Base-by-base conservation (phyloP, 1,140 invertebrate genomes). In the Drosophila bipectinata region DNA sequence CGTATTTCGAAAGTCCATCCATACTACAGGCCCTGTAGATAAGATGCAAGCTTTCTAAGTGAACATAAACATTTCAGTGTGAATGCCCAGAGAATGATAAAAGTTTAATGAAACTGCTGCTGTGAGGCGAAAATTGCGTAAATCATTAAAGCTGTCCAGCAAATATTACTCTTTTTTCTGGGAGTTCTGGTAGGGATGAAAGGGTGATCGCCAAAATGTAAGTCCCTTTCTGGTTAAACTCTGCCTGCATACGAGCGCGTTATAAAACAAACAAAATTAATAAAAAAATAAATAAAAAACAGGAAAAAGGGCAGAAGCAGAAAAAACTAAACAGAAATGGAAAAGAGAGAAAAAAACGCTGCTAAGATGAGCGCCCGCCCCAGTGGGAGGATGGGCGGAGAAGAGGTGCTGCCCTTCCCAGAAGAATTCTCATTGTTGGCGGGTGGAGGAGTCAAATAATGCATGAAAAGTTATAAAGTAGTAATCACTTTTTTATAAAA, bases 401-500 rank as follows among this genome's bases (percentile, higher is more conserved):
- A 28, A 28, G 26, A 28, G 26, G 6, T 7, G 5, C 26, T 7
- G 4, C 26, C 26, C 26, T 28, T 28, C 26, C 6, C 6, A 28
- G 26, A 28, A 28, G 26, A 28, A 81, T 77, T 81, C 77, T 82
- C 77, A 81, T 87, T 87, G 81, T 87, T 85, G 74, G 62, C 74
- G 72, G 54, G 26, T 37, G 34, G 34, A 28, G 26, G 5, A 7
- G 26, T 28, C 6, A 6, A 6, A 28, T 28, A 28, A 28, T 28
- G 1, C 6, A 28, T 26, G 4, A 26, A 1, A 26, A 26, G 26
- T 26, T 6, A 5, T 26, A 1, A 26, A 26, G 0, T 26, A 26
- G 26, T 26, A 26, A 26, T 28, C 26, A 28, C 26, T 28, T 28
- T 28, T 26, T 5, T 26, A 6, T 28, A 6, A 6, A 7, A 28